Conservation (phyloP, 2,888 invertebrate species). For the Andrena marginata region DNA sequence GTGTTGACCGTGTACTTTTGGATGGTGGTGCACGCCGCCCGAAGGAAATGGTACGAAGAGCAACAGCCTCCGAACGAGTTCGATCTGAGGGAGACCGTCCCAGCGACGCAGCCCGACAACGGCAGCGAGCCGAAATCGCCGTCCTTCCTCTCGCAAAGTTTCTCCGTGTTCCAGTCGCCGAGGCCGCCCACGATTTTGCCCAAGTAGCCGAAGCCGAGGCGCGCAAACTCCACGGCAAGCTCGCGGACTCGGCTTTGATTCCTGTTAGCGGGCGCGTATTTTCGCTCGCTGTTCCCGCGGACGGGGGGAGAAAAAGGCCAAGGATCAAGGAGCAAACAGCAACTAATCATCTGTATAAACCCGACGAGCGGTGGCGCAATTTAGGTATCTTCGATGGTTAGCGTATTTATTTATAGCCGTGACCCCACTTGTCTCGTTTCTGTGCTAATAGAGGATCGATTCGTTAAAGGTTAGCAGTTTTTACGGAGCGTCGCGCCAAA, state of each 20-base stretch:
- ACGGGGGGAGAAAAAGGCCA: neutral
- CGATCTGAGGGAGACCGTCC: neutral
- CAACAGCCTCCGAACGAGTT: constrained; percentile 36
- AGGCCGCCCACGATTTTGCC: constrained; percentile 58
- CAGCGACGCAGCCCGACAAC: constrained; percentile 13
- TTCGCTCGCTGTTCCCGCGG: neutral
- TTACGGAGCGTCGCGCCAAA: neutral
- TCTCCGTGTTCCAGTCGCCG: constrained; percentile 71
- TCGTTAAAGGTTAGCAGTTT: neutral
- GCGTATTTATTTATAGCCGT: constrained; percentile 52
- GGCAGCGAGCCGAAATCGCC: constrained; percentile 79
- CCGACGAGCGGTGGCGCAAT: neutral
- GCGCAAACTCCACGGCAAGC: constrained; percentile 24
- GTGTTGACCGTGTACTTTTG: constrained; percentile 80
- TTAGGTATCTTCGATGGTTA: constrained; percentile 25
- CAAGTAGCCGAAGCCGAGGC: constrained; percentile 38
- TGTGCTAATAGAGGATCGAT: constrained; percentile 22
- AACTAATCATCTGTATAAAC: constrained; percentile 40
- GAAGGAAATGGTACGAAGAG: constrained; percentile 73
- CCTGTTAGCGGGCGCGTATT: constrained; percentile 7
- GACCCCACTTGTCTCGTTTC: constrained; percentile 3
- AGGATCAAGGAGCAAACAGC: constrained; percentile 9
- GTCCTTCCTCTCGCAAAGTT: constrained; percentile 77
- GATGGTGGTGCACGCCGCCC: constrained; percentile 80
- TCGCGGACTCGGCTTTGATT: constrained; percentile 27